These are phyloP conservation scores for Apodemia duryi DNA, from an alignment of 2,888 invertebrate species.

Conservation along the genomic window DNA sequence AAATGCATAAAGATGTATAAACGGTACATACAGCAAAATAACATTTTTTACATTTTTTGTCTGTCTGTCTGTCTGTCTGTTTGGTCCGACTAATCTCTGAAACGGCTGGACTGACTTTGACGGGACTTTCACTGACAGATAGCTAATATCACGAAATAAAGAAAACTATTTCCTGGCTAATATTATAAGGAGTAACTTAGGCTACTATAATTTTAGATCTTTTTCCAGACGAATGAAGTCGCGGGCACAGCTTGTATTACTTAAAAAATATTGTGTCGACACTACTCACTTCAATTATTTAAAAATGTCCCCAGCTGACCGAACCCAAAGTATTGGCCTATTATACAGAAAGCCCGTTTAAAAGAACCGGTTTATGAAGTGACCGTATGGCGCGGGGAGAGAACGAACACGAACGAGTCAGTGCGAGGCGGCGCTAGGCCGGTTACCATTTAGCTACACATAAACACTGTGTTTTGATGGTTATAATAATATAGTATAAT, in stretches of 20 bases:
- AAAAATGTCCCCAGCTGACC: neutral
- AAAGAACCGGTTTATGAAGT: slow-evolving; percentile 57
- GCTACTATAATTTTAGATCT: too few relatives aligned
- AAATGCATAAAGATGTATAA: too few relatives aligned
- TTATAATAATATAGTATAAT: slow-evolving; percentile 8
- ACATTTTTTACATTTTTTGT: too few relatives aligned
- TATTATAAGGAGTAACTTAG: too few relatives aligned
- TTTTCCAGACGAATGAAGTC: too few relatives aligned
- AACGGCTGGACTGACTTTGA: too few relatives aligned
- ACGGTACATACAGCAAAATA: too few relatives aligned
- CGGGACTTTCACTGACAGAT: too few relatives aligned
- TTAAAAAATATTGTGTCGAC: neutral
- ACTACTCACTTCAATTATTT: neutral
- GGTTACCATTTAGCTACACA: slow-evolving; percentile 29
- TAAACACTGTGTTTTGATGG: neutral
- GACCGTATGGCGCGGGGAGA: slow-evolving; percentile 37
- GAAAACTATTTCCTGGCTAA: too few relatives aligned
- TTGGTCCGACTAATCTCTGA: too few relatives aligned
- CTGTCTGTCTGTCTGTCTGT: too few relatives aligned
- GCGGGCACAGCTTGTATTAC: neutral
- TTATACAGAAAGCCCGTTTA: slow-evolving; percentile 17
- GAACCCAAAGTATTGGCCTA: slow-evolving; percentile 1
- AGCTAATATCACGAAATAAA: too few relatives aligned
- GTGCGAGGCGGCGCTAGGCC: slow-evolving; percentile 42
- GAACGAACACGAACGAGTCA: slow-evolving; percentile 42